Conservation (phyloP, 2,113 vertebrate genomes). For the Poecilia latipinna region DNA sequence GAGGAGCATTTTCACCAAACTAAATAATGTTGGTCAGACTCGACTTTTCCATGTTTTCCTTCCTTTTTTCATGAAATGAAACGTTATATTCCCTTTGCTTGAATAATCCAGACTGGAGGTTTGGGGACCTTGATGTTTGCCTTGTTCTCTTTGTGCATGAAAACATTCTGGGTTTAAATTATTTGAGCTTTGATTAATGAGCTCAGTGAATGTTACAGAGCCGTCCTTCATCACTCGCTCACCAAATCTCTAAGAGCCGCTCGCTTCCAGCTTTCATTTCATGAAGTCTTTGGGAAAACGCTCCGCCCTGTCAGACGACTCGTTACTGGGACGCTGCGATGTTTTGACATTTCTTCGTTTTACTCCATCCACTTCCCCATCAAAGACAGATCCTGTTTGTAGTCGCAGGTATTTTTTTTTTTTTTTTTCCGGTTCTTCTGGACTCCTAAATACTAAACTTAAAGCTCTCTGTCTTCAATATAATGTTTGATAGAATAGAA, state of each 20-base stretch:
- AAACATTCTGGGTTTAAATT: conserved; percentile 34
- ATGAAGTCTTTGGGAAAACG: conserved; percentile 40
- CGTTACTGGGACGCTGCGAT: conserved; percentile 29
- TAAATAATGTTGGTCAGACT: conserved; percentile 19
- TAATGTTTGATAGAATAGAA: conserved; percentile 79
- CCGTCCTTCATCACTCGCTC: conserved; percentile 44
- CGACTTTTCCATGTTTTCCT: conserved; percentile 3
- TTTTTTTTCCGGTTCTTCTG: no score
- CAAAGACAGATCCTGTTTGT: conserved; percentile 15
- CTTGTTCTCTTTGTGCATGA: conserved; percentile 53
- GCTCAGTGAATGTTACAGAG: conserved; percentile 66
- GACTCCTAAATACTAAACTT: conserved; percentile 20
- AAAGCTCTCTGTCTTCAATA: conserved; percentile 49
- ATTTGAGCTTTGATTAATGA: conserved; percentile 50
- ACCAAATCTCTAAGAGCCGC: conserved; percentile 25
- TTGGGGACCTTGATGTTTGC: conserved; percentile 57
- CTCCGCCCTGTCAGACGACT: conserved; percentile 44
- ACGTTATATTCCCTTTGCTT: conserved; percentile 58
- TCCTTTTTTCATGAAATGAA: conserved; percentile 33
- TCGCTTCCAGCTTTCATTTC: conserved; percentile 26
- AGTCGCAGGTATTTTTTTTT: conserved; percentile 47
- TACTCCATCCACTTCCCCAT: conserved; percentile 17
- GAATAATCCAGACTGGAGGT: conserved; percentile 34
- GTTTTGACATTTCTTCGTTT: conserved; percentile 23
- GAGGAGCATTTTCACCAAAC: conserved; percentile 23